Evolutionary conservation across 2,113 vertebrate species (phyloP), one percentile per base, ranked within the genome.

Genomic region (Serinus canaria): DNA sequence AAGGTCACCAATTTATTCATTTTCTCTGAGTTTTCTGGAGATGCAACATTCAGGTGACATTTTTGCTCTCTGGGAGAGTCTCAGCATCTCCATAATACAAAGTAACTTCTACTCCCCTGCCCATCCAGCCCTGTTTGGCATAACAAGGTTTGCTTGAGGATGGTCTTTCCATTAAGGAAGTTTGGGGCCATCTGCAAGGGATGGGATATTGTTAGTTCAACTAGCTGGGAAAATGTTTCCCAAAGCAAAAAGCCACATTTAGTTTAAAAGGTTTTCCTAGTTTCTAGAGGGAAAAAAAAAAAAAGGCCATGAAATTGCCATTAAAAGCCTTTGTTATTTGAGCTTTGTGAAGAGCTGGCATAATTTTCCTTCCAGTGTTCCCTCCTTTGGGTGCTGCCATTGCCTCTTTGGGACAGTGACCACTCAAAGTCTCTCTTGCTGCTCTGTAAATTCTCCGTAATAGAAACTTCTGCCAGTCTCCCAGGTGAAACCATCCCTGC

Each of bases 41-140:
- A 15, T 66, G 59, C 9, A 73, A 41, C 33, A 8, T 30, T 72
- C 17, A 5, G 39, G 22, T 67, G 49, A 73, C 0, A 2, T 9
- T 91, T 85, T 86, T 91, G 10, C 23, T 86, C 49, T 33, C 13
- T 85, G 3, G 7, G 31, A 30, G 39, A 59, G 28, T 63, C 43
- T 64, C 41, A 59, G 3, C 18, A 46, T 43, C 24, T 86, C 58
- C 0, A 0, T 46, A 35, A 53, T 2, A 62, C 4, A 5, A 7
- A 60, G 30, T 28, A 67, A 52, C 11, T 47, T 16, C 6, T 39
- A 18, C 7, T 37, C 27, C 18, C 15, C 35, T 77, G 59, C 25
- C 50, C 35, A 46, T 50, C 8, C 3, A 10, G 58, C 31, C 11
- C 35, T 0, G 0, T 55, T 44, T 33, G 52, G 22, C 35, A 55